Evolutionary conservation across 2,797 vertebrate genomes (phyloP), one percentile per base, ranked within the genome.

Genomic region (Periophthalmus magnuspinnatus): DNA sequence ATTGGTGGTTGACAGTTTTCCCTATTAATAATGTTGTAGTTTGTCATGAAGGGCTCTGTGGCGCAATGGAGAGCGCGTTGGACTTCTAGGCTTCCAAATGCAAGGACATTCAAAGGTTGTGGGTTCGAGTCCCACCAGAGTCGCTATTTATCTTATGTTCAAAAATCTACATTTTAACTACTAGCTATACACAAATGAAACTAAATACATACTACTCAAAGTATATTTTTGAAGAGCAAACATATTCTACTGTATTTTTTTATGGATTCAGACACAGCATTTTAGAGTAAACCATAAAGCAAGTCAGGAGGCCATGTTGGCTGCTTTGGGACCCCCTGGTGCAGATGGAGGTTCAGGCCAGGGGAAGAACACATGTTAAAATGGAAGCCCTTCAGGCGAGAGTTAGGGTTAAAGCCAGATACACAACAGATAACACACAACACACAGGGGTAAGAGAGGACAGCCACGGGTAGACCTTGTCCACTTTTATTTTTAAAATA

Each of bases 401-500:
- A 70, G 68, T 89, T 85, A 85, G 86, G 87, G 84, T 82, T 87
- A 90, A 80, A 89, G 77, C 67, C 81, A 85, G 65, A 88, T 71
- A 86, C 74, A 87, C 74, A 57, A 91, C 83, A 84, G 78, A 90
- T 79, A 82, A 86, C 78, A 87, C 75, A 67, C 17, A 81, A 84
- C 80, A 77, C 86, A 64, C 86, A 63, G 81, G 89, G 88, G 88
- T 90, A 92, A 93, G 88, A 93, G 89, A 92, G 91, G 88, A 91
- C 86, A 91, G 90, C 83, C 91, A 90, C 85, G 66, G 90, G 72
- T 86, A 80, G 88, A 69, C 47, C 69, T 85, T 77, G 86, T 84
- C 90, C 80, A 85, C 91, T 95, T 66, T 94, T 96, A 97, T 96
- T 99, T n/a, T 98, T 97, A 99, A 99, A 99, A 99, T 99, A 99